Evolutionary conservation across 2,888 invertebrate genomes (phyloP).

Genomic region (Limnephilus lunatus): DNA sequence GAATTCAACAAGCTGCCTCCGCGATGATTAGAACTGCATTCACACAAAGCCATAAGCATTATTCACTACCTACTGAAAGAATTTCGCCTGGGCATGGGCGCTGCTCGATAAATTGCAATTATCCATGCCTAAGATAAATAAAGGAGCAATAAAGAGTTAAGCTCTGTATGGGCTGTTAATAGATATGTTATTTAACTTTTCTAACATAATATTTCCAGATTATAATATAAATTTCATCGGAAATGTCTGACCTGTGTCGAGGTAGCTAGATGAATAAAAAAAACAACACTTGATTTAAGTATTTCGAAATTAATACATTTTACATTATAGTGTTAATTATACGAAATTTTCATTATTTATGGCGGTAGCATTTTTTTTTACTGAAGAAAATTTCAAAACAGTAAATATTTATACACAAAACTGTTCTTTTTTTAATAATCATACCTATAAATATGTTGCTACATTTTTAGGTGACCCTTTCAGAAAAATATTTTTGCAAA

Average conservation of each 20-base stretch:
- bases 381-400: background rate
- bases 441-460: background rate
- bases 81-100: slow-evolving; percentile 13
- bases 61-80: slow-evolving; percentile 13
- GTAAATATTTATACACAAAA: background rate
- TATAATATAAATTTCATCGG: background rate
- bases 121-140: background rate
- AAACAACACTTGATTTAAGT: background rate
- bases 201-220: background rate
- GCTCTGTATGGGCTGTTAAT: background rate
- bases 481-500: background rate
- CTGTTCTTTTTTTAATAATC: background rate
- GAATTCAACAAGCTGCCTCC: background rate
- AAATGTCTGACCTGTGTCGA: background rate
- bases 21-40: background rate
- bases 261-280: background rate
- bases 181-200: background rate
- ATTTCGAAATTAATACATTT: background rate
- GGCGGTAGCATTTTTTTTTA: background rate
- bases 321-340: background rate
- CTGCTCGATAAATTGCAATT: slow-evolving; percentile 29
- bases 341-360: background rate
- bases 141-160: slow-evolving; percentile 2
- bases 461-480: background rate
- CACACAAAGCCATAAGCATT: slow-evolving; percentile 7